Evolutionary conservation across 2,113 vertebrate genomes (phyloP).

Genomic region (Etheostoma spectabile): DNA sequence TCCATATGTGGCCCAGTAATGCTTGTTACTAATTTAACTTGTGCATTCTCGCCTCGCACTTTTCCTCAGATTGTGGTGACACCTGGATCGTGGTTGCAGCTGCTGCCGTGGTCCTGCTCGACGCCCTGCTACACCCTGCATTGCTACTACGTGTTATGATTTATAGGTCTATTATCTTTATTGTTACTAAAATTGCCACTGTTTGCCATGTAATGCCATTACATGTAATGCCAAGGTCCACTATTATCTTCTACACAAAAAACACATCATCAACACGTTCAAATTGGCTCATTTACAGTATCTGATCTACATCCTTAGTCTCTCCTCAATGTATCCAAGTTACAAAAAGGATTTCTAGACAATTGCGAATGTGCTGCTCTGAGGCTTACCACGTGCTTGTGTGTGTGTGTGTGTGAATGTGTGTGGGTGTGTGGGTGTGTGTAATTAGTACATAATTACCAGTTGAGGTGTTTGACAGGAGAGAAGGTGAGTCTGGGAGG

Average conservation of each 20-base stretch:
- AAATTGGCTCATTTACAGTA: neutral
- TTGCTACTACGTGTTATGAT: too few species aligned
- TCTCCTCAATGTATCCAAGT: neutral
- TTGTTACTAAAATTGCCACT: too few species aligned
- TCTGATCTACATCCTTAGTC: neutral
- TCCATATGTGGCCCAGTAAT: too few species aligned
- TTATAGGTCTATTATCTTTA: too few species aligned
- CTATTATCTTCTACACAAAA: neutral
- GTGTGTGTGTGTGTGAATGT: conserved; percentile 16
- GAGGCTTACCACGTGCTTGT: neutral
- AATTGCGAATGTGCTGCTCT: conserved; percentile 7
- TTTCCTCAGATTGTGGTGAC: too few species aligned
- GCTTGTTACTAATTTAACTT: too few species aligned
- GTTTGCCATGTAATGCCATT: too few species aligned
- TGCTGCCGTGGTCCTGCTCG: too few species aligned
- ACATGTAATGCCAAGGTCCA: too few species aligned
- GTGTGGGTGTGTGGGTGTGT: conserved; percentile 21
- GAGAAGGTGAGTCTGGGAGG: conserved; percentile 61
- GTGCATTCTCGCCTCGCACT: too few species aligned
- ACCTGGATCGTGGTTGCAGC: too few species aligned
- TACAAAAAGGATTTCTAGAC: conserved; percentile 3
- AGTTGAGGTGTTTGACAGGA: conserved; percentile 47
- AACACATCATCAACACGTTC: neutral
- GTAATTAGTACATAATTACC: conserved; percentile 70
- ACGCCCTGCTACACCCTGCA: too few species aligned